These are phyloP conservation scores for Phania funesta DNA, from an alignment of 2,888 invertebrate genomes.

Conservation along the genomic window DNA sequence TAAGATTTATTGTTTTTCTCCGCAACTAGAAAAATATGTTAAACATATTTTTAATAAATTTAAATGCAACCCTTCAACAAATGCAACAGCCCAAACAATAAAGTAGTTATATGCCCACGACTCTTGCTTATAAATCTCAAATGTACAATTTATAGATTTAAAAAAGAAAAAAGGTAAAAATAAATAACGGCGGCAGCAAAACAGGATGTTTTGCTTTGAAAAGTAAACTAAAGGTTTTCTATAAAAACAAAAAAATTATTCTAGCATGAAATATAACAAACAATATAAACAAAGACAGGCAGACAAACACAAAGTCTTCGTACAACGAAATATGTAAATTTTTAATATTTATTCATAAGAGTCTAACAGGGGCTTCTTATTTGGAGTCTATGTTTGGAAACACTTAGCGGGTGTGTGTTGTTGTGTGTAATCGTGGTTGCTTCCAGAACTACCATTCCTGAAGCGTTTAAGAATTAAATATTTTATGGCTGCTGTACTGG, in stretches of 20 bases:
- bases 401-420: background rate
- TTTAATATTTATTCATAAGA: background rate
- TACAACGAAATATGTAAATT: no score
- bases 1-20: slow-evolving; percentile 49
- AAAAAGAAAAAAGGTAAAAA: slow-evolving; percentile 39
- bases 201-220: slow-evolving; percentile 42
- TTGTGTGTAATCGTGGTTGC: no score
- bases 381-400: background rate
- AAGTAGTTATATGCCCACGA: slow-evolving; percentile 38
- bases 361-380: background rate
- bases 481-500: no score
- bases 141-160: slow-evolving; percentile 40
- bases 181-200: slow-evolving; percentile 5
- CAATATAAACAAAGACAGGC: background rate
- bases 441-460: no score
- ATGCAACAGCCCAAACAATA: background rate
- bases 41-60: slow-evolving; percentile 51
- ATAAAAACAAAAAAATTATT: background rate
- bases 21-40: slow-evolving; percentile 36
- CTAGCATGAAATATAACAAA: slow-evolving; percentile 3
- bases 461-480: no score
- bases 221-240: slow-evolving; percentile 18
- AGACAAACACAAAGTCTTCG: background rate
- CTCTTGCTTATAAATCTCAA: slow-evolving; percentile 61
- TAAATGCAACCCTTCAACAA: slow-evolving; percentile 48